Conservation (phyloP, 2,888 invertebrate species). For the Drosophila nigricruria region DNA sequence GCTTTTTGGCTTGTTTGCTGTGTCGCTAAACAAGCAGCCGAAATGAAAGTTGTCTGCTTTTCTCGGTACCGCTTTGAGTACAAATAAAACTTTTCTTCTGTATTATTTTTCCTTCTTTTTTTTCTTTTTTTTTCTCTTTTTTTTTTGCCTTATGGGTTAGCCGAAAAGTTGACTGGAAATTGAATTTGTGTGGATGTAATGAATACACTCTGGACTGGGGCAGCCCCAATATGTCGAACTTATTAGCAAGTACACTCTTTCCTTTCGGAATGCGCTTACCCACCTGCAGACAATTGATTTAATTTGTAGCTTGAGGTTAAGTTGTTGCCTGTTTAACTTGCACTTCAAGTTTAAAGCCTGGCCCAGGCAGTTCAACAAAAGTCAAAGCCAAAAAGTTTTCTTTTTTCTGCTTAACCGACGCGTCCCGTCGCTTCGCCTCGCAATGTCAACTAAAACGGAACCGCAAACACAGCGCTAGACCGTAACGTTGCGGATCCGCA, state of each 20-base stretch:
- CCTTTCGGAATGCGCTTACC: constrained; percentile 29
- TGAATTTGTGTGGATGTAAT: constrained; percentile 65
- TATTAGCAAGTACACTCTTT: constrained; percentile 57
- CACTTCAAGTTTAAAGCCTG: constrained; percentile 39
- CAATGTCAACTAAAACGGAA: constrained; percentile 20
- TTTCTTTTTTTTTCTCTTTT: not conserved
- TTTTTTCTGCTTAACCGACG: constrained; percentile 25
- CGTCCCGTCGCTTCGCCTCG: constrained; percentile 5
- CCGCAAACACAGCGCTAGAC: constrained; percentile 27
- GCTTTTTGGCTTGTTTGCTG: constrained; percentile 55
- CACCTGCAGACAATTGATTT: constrained; percentile 49
- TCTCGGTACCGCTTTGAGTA: constrained; percentile 48
- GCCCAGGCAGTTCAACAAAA: constrained; percentile 48
- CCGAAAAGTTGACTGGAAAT: constrained; percentile 67
- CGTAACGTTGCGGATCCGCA: constrained; percentile 36
- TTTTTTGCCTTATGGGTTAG: constrained; percentile 42
- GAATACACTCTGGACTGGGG: constrained; percentile 35
- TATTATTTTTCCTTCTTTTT: constrained; percentile 2
- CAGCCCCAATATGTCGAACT: constrained; percentile 52
- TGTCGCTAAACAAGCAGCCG: constrained; percentile 40
- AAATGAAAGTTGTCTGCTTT: constrained; percentile 51
- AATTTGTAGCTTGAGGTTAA: constrained; percentile 32
- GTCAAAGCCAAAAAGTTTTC: constrained; percentile 57
- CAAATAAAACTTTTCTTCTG: constrained; percentile 49
- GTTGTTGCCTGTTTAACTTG: constrained; percentile 45